Evolutionary conservation across 2,888 invertebrate species (phyloP), one percentile per base, ranked within the genome.

Genomic region (Xylota sylvarum): DNA sequence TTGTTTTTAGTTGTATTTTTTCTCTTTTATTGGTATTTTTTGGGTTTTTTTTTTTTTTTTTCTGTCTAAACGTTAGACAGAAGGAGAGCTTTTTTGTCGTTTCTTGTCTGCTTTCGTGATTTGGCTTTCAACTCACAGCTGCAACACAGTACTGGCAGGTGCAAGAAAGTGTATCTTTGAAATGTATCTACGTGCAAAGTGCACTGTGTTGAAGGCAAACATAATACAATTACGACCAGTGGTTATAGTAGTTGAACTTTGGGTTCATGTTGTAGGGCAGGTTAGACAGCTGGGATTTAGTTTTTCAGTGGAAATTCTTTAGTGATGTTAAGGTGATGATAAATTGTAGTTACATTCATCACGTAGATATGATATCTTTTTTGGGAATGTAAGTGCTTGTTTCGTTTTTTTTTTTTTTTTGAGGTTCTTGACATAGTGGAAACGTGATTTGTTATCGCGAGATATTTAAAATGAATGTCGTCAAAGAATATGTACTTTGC

Each of bases 181-280:
- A 80, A 55, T 37, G 52, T 80, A 56, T 50, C 58, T 69, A 56
- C 60, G 69, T 46, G 48, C 74, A 79, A 76, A 64, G 69, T 76
- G 79, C 84, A 85, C 27, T 43, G 67, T 67, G 73, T 67, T 80
- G 84, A 76, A 83, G 76, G 74, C 58, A 52, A 80, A 65, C 46
- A 65, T 64, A 85, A 70, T 76, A 65, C 74, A 85, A 80, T 84
- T 79, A 73, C 14, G 84, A 73, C 40, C 79, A 74, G 52, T 32
- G 50, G 73, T 84, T 74, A 77, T 46, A 50, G 48, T 19, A 73
- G 43, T 60, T 69, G 83, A 83, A 78, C 84, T 84, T 73, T 48
- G 69, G 30, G 79, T 64, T 69, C 67, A 74, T 48, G 32, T 10
- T 72, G 37, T 40, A 23, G 76, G 69, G 55, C 62, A 69, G 62